Base-by-base conservation (phyloP, 2,797 vertebrate species). In the Sebastes miniatus region DNA sequence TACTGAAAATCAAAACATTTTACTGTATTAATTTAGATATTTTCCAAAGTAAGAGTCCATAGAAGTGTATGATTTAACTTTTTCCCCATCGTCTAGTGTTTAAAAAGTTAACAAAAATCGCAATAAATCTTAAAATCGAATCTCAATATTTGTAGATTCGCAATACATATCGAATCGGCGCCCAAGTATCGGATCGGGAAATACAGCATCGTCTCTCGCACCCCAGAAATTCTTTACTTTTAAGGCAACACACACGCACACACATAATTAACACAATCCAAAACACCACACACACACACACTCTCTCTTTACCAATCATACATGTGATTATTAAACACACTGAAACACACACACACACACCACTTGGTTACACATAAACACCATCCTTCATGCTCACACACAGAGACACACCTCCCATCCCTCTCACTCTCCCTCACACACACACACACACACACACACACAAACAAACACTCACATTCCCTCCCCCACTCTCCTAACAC, bases 401-500 rank as follows among this genome's bases (percentile, higher is more conserved):
- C 67, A 72, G 34, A 90, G 70, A 74, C 79, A 83, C 80, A 87
- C 61, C 76, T 76, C 76, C 75, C 83, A 62, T 81, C 77, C 24
- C 64, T 12, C 79, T 32, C 67, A 34, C 31, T 31, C 31, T 31
- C 31, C 31, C 31, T 31, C 76, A 59, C 83, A 57, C 81, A 27
- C 27, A 27, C 27, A 27, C 27, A 31, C 29, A 29, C 29, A 29
- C 29, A 56, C 84, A 81, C 83, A 87, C 85, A 85, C 84, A 81
- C 89, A 87, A 59, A 87, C 86, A 88, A 73, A 92, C 88, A 91
- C 73, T 76, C 77, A 78, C 81, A 92, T 83, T 88, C 90, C 93
- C 85, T 92, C 92, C 91, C 90, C 90, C 90, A 92, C 90, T 89
- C 88, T 84, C 79, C 85, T 61, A 88, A 34, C 90, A 91, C 90